Conservation (phyloP, 2,888 invertebrate species). For the Adelphocoris suturalis region DNA sequence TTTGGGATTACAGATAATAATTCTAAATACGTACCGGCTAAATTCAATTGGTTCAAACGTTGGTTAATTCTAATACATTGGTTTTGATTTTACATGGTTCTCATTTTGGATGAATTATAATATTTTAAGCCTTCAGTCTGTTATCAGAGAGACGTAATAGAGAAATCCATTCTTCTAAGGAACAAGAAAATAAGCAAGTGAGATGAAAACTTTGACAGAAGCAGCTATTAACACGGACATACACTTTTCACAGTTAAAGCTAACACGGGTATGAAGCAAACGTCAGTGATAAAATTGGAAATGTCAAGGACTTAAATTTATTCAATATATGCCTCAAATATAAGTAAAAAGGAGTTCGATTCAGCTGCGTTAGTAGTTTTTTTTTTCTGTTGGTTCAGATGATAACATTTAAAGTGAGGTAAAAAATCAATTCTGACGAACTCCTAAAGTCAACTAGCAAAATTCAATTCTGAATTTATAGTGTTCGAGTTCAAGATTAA, state of each 20-base stretch:
- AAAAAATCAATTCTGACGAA: neutral
- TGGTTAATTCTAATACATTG: no score
- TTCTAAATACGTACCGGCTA: no score
- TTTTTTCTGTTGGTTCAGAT: neutral
- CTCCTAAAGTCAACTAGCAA: neutral
- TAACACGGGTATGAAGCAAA: neutral
- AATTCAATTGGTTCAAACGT: no score
- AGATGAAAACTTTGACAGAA: neutral
- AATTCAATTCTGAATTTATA: neutral
- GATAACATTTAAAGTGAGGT: no score
- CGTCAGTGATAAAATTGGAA: neutral
- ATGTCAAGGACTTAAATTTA: neutral
- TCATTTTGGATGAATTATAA: no score
- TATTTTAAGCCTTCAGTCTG: no score
- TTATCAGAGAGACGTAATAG: no score
- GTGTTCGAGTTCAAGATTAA: neutral
- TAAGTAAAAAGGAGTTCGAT: no score
- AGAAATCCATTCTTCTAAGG: neutral
- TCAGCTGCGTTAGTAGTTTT: no score
- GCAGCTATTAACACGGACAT: conserved; percentile 2
- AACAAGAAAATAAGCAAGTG: neutral
- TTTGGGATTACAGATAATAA: no score
- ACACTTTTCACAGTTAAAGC: neutral
- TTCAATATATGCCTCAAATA: no score
- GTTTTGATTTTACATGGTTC: no score